A percentile compares a stretch with the other conserved stretches of the same genome.
phyloP scores from a whole-genome alignment of 92 coral and sea anemone genomes.

The Porites evermanni region DNA sequence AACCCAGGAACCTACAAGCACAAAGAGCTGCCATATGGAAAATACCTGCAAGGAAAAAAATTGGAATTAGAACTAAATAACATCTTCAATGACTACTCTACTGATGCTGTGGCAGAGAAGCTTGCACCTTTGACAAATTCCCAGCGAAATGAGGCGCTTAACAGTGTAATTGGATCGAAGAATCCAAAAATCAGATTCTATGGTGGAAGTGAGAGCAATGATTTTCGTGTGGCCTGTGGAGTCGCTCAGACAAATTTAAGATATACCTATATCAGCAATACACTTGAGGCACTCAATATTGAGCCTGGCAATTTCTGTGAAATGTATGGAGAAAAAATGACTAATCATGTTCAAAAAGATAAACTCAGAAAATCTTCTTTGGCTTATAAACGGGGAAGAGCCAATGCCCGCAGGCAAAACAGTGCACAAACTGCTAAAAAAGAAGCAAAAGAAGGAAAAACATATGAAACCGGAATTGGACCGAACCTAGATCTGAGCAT shows the following conservation, averaged over 20 bases:
- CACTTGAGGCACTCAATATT: conserved; percentile 43
- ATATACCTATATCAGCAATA: conserved; percentile 37
- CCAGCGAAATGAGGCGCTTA: conserved; percentile 42
- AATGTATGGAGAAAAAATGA: conserved; percentile 18
- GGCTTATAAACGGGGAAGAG: conserved; percentile 28
- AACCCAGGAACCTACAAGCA: conserved; percentile 44
- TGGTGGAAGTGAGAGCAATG: conserved; percentile 62
- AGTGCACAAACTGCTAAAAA: conserved; percentile 30
- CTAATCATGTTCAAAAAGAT: conserved; percentile 33
- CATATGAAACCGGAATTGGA: conserved; percentile 43
- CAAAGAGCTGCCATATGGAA: conserved; percentile 65
- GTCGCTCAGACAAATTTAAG: conserved; percentile 63
- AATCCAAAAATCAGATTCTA: conserved; percentile 47
- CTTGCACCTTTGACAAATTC: conserved; percentile 52
- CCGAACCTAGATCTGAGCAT: conserved; percentile 30
- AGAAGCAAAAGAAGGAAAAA: conserved; percentile 53
- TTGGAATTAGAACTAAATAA: conserved; percentile 35
- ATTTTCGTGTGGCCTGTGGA: conserved; percentile 63
- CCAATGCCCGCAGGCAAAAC: neutral
- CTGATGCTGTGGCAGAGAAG: conserved; percentile 59
- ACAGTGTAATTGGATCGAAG: conserved; percentile 49
- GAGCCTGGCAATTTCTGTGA: conserved; percentile 53
- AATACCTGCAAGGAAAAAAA: conserved; percentile 58
- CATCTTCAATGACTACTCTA: conserved; percentile 39
- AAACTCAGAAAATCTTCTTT: conserved; percentile 33